Conservation (phyloP, 2,113 vertebrate species). For the Platichthys flesus region DNA sequence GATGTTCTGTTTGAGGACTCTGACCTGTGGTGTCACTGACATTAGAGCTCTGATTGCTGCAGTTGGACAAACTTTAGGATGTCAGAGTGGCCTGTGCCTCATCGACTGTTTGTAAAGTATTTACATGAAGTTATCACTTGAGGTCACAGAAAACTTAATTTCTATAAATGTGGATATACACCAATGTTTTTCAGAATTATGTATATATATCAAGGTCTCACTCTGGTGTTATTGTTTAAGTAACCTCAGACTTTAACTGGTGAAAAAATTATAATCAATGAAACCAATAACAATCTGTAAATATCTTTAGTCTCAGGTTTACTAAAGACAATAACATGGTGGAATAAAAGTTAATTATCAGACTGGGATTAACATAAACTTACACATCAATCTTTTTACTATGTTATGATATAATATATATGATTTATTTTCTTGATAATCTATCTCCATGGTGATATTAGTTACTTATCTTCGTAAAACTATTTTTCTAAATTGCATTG, state of each 20-base stretch:
- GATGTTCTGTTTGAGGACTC: background rate
- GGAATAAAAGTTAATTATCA: background rate
- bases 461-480: too few species aligned
- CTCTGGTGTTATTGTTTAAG: background rate
- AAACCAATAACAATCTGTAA: too few species aligned
- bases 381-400: background rate
- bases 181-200: too few species aligned
- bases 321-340: background rate
- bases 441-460: too few species aligned
- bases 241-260: background rate
- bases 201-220: background rate
- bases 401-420: too few species aligned
- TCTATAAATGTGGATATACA: background rate
- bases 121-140: background rate
- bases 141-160: slow-evolving; percentile 5
- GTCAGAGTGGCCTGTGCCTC: background rate
- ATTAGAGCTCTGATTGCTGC: background rate
- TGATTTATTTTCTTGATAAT: too few species aligned
- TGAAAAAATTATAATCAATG: too few species aligned
- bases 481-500: too few species aligned
- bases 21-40: background rate
- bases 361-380: background rate
- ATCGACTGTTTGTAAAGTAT: background rate
- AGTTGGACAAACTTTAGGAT: slow-evolving; percentile 17
- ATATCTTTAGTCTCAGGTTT: background rate